Conservation (phyloP, 1,140 invertebrate genomes). For the Pseudomyrmex gracilis region DNA sequence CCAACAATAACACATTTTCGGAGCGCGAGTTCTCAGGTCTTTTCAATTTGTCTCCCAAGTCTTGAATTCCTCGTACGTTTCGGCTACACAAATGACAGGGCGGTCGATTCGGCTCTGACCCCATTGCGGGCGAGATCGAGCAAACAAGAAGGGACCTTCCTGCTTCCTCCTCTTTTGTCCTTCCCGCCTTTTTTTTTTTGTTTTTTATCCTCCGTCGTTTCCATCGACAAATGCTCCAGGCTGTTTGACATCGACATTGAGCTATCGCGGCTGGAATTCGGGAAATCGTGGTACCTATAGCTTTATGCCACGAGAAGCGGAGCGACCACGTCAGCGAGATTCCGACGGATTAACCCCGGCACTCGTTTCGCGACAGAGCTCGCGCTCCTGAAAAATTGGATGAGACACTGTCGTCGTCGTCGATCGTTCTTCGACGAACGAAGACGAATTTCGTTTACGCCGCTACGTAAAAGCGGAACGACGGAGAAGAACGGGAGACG, state of each 20-base stretch:
- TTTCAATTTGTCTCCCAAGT: too few species aligned
- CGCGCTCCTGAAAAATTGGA: slow-evolving; percentile 74
- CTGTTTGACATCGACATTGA: slow-evolving; percentile 73
- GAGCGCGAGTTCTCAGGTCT: too few species aligned
- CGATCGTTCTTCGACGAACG: slow-evolving; percentile 14
- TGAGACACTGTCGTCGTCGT: slow-evolving; percentile 50
- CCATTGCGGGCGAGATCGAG: slow-evolving; percentile 63
- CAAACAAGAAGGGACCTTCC: slow-evolving; percentile 66
- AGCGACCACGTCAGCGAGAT: slow-evolving; percentile 66
- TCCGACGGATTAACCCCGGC: slow-evolving; percentile 68
- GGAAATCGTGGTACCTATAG: slow-evolving; percentile 49
- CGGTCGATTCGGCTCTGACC: slow-evolving; percentile 72
- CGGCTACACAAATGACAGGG: slow-evolving; percentile 69
- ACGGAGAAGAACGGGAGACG: neutral
- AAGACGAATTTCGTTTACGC: slow-evolving; percentile 64
- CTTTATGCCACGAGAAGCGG: slow-evolving; percentile 8
- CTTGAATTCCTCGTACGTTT: too few species aligned
- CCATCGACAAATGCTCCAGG: slow-evolving; percentile 67
- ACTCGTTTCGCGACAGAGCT: slow-evolving; percentile 39
- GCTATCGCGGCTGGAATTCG: slow-evolving; percentile 73
- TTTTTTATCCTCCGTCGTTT: slow-evolving; percentile 4
- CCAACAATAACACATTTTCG: too few species aligned
- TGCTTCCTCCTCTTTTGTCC: slow-evolving; percentile 33
- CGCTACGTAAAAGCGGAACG: slow-evolving; percentile 28
- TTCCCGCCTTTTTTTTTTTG: slow-evolving; percentile 5